Conservation (phyloP, 1,140 invertebrate genomes). For the Papilio aristodemus region DNA sequence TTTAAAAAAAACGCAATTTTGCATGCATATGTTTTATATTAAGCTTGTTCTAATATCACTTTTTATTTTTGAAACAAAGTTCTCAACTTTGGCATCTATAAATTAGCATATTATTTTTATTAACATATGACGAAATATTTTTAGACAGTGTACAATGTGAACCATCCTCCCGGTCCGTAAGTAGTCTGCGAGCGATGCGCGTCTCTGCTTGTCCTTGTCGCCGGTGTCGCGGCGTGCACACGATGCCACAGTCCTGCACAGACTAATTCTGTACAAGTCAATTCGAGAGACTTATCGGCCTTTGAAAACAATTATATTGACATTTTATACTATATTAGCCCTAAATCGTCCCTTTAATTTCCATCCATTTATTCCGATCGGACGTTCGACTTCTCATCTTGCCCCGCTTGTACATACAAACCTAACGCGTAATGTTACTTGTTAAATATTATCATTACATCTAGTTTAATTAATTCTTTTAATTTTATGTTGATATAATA, state of each 20-base stretch:
- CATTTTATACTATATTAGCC: slow-evolving; percentile 42
- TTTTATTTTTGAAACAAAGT: neutral
- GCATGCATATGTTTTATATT: neutral
- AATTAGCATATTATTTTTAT: neutral
- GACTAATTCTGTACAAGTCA: slow-evolving; percentile 42
- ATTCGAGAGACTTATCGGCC: slow-evolving; percentile 52
- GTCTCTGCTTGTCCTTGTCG: neutral
- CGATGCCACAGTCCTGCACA: neutral
- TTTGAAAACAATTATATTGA: slow-evolving; percentile 50
- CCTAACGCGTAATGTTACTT: slow-evolving; percentile 64
- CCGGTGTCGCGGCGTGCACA: neutral
- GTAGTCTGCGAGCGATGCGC: neutral
- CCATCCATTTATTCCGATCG: slow-evolving; percentile 71
- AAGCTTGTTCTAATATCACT: slow-evolving; percentile 9
- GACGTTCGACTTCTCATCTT: slow-evolving; percentile 71
- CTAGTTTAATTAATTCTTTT: slow-evolving; percentile 61
- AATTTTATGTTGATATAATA: slow-evolving; percentile 37
- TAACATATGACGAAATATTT: neutral
- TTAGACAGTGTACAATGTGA: neutral
- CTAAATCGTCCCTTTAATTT: slow-evolving; percentile 68
- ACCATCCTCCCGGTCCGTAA: neutral
- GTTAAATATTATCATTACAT: slow-evolving; percentile 74
- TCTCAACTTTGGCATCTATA: neutral
- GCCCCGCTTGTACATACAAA: slow-evolving; percentile 75
- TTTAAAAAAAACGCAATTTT: neutral